Evolutionary conservation across 2,888 invertebrate genomes (phyloP).

Genomic region (Tetanocera ferruginea): DNA sequence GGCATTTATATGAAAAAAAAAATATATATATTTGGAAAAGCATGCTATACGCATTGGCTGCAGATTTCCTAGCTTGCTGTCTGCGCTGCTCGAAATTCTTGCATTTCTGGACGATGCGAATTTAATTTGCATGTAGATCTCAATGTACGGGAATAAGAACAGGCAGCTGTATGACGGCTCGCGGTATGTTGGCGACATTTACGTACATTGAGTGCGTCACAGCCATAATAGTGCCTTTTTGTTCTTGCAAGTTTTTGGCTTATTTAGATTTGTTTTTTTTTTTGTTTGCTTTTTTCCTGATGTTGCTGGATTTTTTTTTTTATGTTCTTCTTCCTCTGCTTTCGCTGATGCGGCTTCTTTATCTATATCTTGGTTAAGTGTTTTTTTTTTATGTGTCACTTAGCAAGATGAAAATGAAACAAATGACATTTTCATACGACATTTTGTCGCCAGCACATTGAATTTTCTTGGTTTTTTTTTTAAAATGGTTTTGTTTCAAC

Average conservation of each 20-base stretch:
- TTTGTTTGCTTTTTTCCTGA: not conserved
- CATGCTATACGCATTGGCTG: not conserved
- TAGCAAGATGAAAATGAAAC: conserved; percentile 42
- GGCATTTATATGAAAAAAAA: too few relatives aligned
- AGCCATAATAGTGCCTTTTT: too few relatives aligned
- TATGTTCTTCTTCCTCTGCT: not conserved
- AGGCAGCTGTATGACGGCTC: conserved; percentile 1
- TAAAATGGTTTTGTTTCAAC: not conserved
- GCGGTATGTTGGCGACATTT: conserved; percentile 6
- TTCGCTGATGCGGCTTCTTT: not conserved
- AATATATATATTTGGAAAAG: too few relatives aligned
- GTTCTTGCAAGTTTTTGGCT: too few relatives aligned
- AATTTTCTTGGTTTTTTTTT: not conserved
- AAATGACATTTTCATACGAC: conserved; percentile 37
- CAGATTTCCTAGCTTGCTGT: not conserved
- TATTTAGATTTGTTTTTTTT: too few relatives aligned
- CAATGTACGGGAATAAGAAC: not conserved
- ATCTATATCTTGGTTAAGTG: not conserved
- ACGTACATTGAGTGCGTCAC: not conserved
- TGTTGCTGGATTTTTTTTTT: not conserved
- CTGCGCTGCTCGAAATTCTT: not conserved
- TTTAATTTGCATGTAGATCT: conserved; percentile 12
- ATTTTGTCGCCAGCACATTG: conserved; percentile 37
- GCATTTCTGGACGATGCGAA: not conserved
- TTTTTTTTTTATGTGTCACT: conserved; percentile 38